phyloP scores from a whole-genome alignment of 2,797 vertebrate species.

The Sparidentex hasta region DNA sequence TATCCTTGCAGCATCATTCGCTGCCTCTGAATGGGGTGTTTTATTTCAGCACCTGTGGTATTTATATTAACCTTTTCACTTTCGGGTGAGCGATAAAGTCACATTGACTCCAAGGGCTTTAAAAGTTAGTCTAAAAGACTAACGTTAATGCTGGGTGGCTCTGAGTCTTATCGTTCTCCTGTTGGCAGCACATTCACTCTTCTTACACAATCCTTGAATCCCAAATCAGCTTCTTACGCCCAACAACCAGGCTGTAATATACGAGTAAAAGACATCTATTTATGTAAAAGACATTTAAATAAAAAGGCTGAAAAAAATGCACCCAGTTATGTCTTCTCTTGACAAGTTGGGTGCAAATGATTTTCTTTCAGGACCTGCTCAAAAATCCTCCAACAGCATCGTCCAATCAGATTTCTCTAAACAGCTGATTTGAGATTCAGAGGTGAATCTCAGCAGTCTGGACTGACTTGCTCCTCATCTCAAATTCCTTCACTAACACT shows the following conservation, averaged over 20 bases:
- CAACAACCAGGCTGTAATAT: not conserved
- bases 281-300: not conserved
- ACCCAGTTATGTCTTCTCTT: not conserved
- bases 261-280: not conserved
- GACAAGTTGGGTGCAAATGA: not conserved
- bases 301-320: not conserved
- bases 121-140: not conserved
- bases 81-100: conserved; percentile 19
- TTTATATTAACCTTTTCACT: conserved; percentile 41
- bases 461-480: conserved; percentile 7
- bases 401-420: not conserved
- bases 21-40: conserved; percentile 5
- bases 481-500: conserved; percentile 3
- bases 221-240: conserved; percentile 66
- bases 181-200: conserved; percentile 49
- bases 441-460: conserved; percentile 45
- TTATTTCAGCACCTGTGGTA: conserved; percentile 15
- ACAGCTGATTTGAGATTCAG: conserved; percentile 61
- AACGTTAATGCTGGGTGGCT: conserved; percentile 15
- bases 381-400: no score
- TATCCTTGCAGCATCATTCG: conserved; percentile 30
- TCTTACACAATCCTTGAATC: conserved; percentile 57
- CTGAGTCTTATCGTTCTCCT: conserved; percentile 71
- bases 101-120: conserved; percentile 16
- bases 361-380: not conserved